Base-by-base conservation (phyloP, 2,797 vertebrate species). In the Podarcis lilfordi region DNA sequence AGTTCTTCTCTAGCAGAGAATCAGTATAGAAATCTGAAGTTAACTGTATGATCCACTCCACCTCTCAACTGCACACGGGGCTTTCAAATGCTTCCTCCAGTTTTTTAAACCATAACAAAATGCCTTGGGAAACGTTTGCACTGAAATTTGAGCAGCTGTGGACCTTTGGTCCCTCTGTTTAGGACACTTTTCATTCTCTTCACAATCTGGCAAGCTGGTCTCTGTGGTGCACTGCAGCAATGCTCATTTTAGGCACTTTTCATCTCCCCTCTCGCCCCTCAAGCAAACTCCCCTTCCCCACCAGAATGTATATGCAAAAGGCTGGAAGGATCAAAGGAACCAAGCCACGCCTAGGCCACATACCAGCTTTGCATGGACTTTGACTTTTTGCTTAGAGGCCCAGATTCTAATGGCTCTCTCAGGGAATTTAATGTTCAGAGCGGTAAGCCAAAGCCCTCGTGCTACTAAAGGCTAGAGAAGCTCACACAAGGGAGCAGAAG, bases 1-100 rank as follows among this genome's bases (percentile, higher is more conserved):
- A 92, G 92, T 86, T 79, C 85, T 89, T 93, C 94, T 90, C 77
- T 91, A 90, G 91, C 89, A 94, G 80, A 75, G 90, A 86, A 94
- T 35, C 25, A 91, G 72, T 84, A 29, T 11, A 79, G 75, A 88
- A 84, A 92, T 37, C 55, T 37, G 89, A 94, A 86, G 91, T 90
- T 83, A 89, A 88, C 85, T 50, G 72, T 89, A 59, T 0, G 89
- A 95, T 95, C 89, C 93, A 95, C 92, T 91, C 80, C 72, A 35
- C 89, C 21, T 81, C 88, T 90, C 15, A 4, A 37, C 66, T 68
- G 85, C 86, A 87, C 66, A 66, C 50, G 40, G 25, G 79, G 25
- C 80, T 85, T 88, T 75, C 74, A 91, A 86, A 94, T 1, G 61
- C 82, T 91, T 40, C 81, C 71, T 0, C 0, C 35, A 64, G 64